Base-by-base conservation (phyloP, 1,140 invertebrate genomes). In the Magallana angulata region DNA sequence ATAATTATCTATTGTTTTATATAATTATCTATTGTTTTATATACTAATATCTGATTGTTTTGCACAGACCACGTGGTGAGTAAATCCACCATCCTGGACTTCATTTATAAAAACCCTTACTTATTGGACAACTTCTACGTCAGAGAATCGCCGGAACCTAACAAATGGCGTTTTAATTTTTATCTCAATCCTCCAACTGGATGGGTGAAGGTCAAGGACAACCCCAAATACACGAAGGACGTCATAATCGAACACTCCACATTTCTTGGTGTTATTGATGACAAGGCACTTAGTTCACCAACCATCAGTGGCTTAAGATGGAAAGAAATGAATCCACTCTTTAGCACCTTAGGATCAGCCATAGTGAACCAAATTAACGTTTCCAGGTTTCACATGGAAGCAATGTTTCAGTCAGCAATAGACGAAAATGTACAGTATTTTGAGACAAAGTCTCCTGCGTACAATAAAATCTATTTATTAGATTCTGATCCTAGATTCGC, bases 371-470 rank as follows among this genome's bases (percentile, higher is more conserved):
- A 87, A 60, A 83, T 64, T n/a, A 90, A 88, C 59, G 81, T 90
- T 24, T 88, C 87, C 6, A 36, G 62, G 56, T n/a, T 84, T n/a
- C 85, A 92, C 64, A 60, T 92, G 60, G 36, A 87, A 30, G 91
- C 89, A 7, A 86, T 92, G 85, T 86, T 88, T 18, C 80, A 91
- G 48, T 60, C 87, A 48, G 90, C 90, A 59, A 14, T 91, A 2
- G 88, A 88, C 3, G 90, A 92, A 83, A 91, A 91, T 58, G 90
- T 92, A 3, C 90, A 91, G 36, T 92, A 91, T 82, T n/a, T 92
- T 7, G 91, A 92, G 85, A 86, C 90, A 62, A 88, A 86, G 80
- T 12, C 71, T n/a, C 87, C 82, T 16, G 81, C 81, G 14, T 86
- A 86, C 57, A 86, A 84, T 5, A 83, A 85, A 14, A 57, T 89